A percentile compares a stretch with the other conserved stretches of the same genome.
Evolutionary conservation across 2,888 invertebrate genomes (phyloP).

Genomic region (Drosophila peninsularis): DNA sequence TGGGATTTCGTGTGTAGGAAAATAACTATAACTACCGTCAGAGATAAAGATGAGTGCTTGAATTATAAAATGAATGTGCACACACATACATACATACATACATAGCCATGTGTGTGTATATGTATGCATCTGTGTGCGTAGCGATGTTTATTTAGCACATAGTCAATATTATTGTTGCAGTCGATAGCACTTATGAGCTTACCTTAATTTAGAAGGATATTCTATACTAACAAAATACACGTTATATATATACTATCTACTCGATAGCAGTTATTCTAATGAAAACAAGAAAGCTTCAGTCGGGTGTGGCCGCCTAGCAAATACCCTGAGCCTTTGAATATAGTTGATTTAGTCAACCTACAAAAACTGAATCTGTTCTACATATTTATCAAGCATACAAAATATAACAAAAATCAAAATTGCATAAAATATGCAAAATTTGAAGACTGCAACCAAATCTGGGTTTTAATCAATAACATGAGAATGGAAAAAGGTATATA

Average conservation of each 20-base stretch:
- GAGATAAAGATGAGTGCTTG: slow-evolving; percentile 37
- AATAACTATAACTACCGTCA: slow-evolving; percentile 9
- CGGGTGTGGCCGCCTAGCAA: not conserved
- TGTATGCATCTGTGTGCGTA: not conserved
- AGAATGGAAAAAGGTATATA: too few relatives aligned
- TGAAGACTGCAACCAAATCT: too few relatives aligned
- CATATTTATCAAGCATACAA: too few relatives aligned
- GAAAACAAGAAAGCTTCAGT: too few relatives aligned
- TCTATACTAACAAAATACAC: too few relatives aligned
- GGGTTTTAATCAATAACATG: too few relatives aligned
- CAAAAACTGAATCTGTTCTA: too few relatives aligned
- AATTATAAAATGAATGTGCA: not conserved
- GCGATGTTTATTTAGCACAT: not conserved
- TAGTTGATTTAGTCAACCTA: too few relatives aligned
- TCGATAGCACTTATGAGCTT: not conserved
- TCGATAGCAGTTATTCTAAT: not conserved
- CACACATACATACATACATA: not conserved
- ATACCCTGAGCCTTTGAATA: too few relatives aligned
- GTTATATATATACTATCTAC: not conserved
- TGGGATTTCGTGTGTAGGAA: slow-evolving; percentile 32
- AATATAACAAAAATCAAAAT: too few relatives aligned
- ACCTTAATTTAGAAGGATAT: not conserved
- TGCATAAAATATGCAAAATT: too few relatives aligned
- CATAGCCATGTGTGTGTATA: not conserved
- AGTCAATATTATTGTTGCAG: not conserved